Conservation (phyloP, 2,113 vertebrate genomes). For the Anguilla rostrata region DNA sequence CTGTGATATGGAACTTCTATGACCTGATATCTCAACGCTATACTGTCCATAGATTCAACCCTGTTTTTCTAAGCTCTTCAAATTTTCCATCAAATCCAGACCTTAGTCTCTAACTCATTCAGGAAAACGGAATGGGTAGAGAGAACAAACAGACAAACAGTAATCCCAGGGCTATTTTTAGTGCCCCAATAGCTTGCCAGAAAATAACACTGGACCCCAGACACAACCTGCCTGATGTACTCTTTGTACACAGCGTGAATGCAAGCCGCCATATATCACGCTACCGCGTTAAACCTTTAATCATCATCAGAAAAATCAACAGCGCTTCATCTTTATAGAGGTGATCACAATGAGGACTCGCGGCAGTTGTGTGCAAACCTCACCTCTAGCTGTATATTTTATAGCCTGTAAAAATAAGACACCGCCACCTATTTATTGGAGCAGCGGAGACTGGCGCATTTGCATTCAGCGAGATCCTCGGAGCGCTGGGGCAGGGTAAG, state of each 20-base stretch:
- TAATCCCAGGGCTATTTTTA: neutral
- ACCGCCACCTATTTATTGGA: neutral
- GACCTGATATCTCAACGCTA: no score
- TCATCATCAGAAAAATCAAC: neutral
- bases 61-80: no score
- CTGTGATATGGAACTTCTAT: no score
- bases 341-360: neutral
- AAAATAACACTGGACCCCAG: neutral
- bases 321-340: neutral
- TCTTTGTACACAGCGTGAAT: neutral
- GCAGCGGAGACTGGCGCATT: neutral
- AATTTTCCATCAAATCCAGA: no score
- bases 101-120: neutral
- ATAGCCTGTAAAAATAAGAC: neutral
- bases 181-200: neutral
- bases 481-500: neutral
- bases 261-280: neutral
- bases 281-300: neutral
- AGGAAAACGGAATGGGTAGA: neutral
- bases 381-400: neutral
- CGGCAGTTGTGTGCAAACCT: neutral
- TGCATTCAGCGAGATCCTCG: neutral
- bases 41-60: no score
- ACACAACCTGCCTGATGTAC: neutral
- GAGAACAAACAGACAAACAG: neutral